Percentiles rank a stretch among this genome's conserved stretches.
Evolutionary conservation across 2,113 vertebrate genomes (phyloP).

Genomic region (Mandrillus leucophaeus): DNA sequence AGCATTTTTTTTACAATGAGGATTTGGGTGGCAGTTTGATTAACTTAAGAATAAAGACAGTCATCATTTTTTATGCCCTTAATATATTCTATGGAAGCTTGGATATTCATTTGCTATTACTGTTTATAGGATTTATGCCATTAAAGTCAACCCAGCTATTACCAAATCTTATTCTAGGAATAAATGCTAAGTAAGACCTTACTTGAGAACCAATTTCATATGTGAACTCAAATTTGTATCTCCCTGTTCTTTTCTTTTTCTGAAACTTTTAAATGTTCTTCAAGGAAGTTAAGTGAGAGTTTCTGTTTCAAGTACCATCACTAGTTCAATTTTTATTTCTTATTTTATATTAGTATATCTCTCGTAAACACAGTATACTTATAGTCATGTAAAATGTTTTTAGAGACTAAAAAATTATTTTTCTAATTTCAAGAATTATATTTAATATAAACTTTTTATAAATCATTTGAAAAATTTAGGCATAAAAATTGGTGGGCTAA

Average conservation of each 20-base stretch:
- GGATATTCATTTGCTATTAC: constrained; percentile 45
- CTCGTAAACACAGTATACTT: neutral
- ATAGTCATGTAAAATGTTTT: neutral
- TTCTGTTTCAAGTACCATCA: neutral
- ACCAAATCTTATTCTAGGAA: constrained; percentile 13
- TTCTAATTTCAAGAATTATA: neutral
- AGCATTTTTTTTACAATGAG: neutral
- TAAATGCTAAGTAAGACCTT: constrained; percentile 5
- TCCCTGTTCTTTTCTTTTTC: neutral
- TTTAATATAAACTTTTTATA: neutral
- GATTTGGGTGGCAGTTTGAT: constrained; percentile 58
- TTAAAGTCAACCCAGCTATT: constrained; percentile 45
- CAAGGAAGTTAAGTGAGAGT: neutral
- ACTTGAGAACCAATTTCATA: constrained; percentile 4
- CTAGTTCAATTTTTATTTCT: neutral
- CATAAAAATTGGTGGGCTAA: neutral
- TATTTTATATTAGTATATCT: neutral
- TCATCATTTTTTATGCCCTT: constrained; percentile 37
- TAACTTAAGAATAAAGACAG: constrained; percentile 66
- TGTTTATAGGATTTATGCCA: constrained; percentile 29
- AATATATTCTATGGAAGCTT: neutral
- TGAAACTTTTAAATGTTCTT: neutral
- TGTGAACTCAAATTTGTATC: neutral
- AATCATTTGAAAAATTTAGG: neutral
- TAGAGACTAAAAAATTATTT: neutral